Evolutionary conservation across 2,797 vertebrate genomes (phyloP).

Genomic region (Borostomias antarcticus): DNA sequence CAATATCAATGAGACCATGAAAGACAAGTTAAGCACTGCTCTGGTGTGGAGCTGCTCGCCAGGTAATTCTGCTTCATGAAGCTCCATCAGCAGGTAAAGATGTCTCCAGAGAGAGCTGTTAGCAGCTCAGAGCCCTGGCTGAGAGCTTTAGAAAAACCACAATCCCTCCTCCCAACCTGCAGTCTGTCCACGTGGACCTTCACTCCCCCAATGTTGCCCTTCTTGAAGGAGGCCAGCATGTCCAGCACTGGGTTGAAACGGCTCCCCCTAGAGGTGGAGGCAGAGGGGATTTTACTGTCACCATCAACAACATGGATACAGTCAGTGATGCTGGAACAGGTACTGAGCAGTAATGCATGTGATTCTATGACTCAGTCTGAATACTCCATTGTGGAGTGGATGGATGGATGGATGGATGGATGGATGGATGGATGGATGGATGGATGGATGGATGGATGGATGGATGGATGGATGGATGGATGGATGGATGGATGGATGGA

Average conservation of each 20-base stretch:
- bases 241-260: constrained; percentile 95
- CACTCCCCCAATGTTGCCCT: constrained; percentile 91
- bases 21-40: constrained; percentile 35
- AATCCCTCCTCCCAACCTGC: constrained; percentile 78
- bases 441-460: too few species aligned
- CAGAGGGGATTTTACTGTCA: background rate
- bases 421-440: too few species aligned
- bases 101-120: background rate
- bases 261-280: constrained; percentile 83
- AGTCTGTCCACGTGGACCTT: constrained; percentile 97
- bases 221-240: constrained; percentile 96
- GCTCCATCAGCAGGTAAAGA: constrained; percentile 13
- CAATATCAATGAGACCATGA: constrained; percentile 65
- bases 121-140: too few species aligned
- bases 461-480: too few species aligned
- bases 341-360: constrained; percentile 43
- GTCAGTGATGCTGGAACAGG: constrained; percentile 40
- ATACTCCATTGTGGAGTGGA: constrained; percentile 29
- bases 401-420: constrained; percentile 39
- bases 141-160: too few species aligned
- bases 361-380: constrained; percentile 37
- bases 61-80: constrained; percentile 61
- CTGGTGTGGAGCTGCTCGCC: constrained; percentile 52
- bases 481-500: too few species aligned
- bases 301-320: background rate